phyloP scores from a whole-genome alignment of 2,797 vertebrate species.

The Darevskia nairensis region DNA sequence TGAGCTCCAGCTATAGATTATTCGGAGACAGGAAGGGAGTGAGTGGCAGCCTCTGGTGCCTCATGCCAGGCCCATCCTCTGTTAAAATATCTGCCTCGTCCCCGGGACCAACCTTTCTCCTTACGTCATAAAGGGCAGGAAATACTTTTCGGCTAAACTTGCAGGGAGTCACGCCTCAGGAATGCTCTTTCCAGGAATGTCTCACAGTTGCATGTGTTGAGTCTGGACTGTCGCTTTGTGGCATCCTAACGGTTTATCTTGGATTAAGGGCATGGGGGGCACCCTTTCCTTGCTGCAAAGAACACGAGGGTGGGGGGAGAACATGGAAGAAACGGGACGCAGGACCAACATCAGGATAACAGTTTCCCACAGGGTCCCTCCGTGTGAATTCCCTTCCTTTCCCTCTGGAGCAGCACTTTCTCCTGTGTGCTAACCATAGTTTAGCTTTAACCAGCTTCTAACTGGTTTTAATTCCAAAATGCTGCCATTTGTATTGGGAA shows the following conservation, averaged over 20 bases:
- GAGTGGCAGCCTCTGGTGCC: not conserved
- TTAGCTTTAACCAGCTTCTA: too few species aligned
- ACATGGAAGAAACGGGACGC: too few species aligned
- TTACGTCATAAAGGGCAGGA: not conserved
- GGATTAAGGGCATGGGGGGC: not conserved
- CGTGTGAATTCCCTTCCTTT: not conserved
- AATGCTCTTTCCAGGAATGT: not conserved
- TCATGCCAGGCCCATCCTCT: not conserved
- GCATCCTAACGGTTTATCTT: not conserved
- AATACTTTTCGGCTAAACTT: not conserved
- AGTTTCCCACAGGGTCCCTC: not conserved
- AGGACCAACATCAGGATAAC: rapidly evolving
- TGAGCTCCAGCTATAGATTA: not conserved
- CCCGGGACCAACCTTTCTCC: not conserved
- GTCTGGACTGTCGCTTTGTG: too few species aligned
- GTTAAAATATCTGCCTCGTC: not conserved
- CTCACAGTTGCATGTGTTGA: too few species aligned
- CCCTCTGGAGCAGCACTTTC: not conserved
- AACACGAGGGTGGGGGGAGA: not conserved
- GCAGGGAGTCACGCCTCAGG: not conserved
- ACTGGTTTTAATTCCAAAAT: not conserved
- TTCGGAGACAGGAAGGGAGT: not conserved
- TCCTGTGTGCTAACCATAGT: too few species aligned
- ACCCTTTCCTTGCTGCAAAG: not conserved
- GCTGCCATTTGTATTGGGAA: not conserved